Conservation (phyloP, 2,888 invertebrate genomes). For the Elysia crispata region DNA sequence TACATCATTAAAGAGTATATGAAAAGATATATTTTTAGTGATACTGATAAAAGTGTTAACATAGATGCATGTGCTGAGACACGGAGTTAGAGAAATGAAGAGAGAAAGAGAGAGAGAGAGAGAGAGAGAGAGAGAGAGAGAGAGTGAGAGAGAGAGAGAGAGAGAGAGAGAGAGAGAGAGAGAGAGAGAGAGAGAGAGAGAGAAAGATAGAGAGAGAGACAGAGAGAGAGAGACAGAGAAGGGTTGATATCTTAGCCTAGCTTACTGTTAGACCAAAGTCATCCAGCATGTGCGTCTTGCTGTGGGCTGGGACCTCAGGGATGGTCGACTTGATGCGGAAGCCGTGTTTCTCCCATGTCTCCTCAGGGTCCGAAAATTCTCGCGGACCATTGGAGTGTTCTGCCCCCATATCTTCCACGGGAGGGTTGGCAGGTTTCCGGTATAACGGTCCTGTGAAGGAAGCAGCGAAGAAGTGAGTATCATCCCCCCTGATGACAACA, state of each 20-base stretch:
- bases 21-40: too few relatives aligned
- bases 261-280: not conserved
- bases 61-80: not conserved
- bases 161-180: not conserved
- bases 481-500: too few relatives aligned
- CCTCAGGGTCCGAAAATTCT: constrained; percentile 25
- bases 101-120: constrained; percentile 12
- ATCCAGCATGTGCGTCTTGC: constrained; percentile 9
- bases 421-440: not conserved
- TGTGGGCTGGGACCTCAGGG: constrained; percentile 33
- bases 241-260: too few relatives aligned
- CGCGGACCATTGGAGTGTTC: constrained; percentile 35
- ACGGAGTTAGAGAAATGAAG: not conserved
- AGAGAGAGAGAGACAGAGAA: too few relatives aligned
- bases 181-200: not conserved
- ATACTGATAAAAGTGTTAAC: too few relatives aligned
- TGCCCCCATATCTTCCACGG: constrained; percentile 10
- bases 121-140: constrained; percentile 10
- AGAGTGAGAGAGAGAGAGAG: not conserved
- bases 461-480: too few relatives aligned
- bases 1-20: too few relatives aligned
- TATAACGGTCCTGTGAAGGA: not conserved
- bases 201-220: not conserved
- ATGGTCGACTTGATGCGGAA: constrained; percentile 41
- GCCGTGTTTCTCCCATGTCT: constrained; percentile 35